Conservation (phyloP, 2,113 vertebrate species). For the Pitta sordida region DNA sequence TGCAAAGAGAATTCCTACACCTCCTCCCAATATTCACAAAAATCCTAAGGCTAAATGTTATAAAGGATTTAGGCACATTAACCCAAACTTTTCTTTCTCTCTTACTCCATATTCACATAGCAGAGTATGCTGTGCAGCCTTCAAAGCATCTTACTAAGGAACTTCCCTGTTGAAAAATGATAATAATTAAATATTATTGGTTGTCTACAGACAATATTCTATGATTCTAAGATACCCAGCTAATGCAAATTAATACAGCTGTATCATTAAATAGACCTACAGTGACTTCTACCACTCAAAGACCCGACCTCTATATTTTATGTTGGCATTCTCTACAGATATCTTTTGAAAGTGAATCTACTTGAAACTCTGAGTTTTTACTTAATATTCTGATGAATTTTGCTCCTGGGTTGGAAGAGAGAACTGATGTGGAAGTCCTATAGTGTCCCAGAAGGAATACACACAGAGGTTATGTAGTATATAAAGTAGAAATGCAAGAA, state of each 20-base stretch:
- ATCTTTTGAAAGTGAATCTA: neutral
- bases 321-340: neutral
- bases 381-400: neutral
- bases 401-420: neutral
- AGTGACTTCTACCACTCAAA: neutral
- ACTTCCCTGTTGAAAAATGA: neutral
- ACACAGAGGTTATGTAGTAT: neutral
- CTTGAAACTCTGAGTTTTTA: neutral
- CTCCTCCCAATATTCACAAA: neutral
- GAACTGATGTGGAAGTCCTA: neutral
- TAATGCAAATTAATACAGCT: neutral
- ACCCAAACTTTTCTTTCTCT: neutral
- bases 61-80: neutral
- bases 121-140: neutral
- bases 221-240: neutral
- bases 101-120: neutral
- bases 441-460: neutral
- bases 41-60: neutral
- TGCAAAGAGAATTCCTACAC: neutral
- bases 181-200: neutral
- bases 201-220: neutral
- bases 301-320: neutral
- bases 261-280: neutral
- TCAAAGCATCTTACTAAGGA: neutral
- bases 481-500: slow-evolving; percentile 21